Evolutionary conservation across 2,888 invertebrate genomes (phyloP).

Genomic region (Megaustenia siamemsis): DNA sequence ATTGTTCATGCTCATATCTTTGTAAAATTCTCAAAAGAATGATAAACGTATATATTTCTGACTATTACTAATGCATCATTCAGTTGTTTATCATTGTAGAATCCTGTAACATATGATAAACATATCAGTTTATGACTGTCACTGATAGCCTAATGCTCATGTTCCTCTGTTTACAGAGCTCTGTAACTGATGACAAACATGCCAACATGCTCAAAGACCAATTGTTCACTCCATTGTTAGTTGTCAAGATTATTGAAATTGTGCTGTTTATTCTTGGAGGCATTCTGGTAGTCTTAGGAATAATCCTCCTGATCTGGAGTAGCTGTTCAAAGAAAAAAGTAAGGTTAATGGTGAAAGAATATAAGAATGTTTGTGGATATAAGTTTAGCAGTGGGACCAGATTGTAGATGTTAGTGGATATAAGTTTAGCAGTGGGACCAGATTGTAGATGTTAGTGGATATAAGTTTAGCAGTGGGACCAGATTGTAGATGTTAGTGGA

Average conservation of each 20-base stretch:
- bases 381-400: no score
- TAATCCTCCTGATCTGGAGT: neutral
- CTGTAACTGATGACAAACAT: constrained; percentile 68
- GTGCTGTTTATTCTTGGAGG: constrained; percentile 61
- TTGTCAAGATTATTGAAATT: constrained; percentile 63
- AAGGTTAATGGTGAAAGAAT: neutral
- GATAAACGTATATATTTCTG: no score
- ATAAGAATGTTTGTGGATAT: no score
- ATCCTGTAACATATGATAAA: constrained; percentile 68
- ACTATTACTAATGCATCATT: no score
- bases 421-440: no score
- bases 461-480: no score
- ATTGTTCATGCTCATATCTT: no score
- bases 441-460: no score
- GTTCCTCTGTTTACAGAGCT: constrained; percentile 64
- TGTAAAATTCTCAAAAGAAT: no score
- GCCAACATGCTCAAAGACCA: constrained; percentile 64
- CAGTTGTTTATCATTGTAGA: constrained; percentile 60
- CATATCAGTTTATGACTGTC: no score
- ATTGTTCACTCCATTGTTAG: constrained; percentile 67
- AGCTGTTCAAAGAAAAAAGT: constrained; percentile 1
- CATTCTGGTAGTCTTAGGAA: neutral
- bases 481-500: no score
- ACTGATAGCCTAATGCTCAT: neutral
- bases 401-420: no score